Percentiles rank a stretch among this genome's conserved stretches.
Conservation (phyloP, 2,888 invertebrate species). For the Dicyrtomina minuta region DNA sequence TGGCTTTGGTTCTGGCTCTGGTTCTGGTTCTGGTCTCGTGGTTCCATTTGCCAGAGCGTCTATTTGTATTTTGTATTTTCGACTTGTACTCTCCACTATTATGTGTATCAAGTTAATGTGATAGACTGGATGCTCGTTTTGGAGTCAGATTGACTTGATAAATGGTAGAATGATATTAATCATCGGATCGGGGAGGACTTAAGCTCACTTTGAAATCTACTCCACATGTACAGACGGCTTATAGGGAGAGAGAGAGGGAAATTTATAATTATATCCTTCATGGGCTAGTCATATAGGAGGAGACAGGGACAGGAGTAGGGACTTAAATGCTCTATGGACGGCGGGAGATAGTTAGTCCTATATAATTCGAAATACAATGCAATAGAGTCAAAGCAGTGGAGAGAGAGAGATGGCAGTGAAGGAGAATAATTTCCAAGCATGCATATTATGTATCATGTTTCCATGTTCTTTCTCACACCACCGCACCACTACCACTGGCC, state of each 20-base stretch:
- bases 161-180: constrained; percentile 31
- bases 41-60: no score
- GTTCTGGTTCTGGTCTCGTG: no score
- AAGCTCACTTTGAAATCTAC: constrained; percentile 9
- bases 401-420: background rate
- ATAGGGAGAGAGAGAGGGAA: no score
- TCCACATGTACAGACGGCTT: background rate
- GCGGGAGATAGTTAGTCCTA: no score
- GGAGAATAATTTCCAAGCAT: constrained; percentile 12
- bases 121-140: constrained; percentile 23
- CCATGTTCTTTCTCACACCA: no score
- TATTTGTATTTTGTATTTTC: no score
- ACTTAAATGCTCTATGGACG: background rate
- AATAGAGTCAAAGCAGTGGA: background rate
- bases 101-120: constrained; percentile 21
- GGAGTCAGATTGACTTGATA: constrained; percentile 30
- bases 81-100: background rate
- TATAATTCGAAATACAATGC: no score
- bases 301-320: background rate
- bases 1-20: no score
- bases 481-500: no score
- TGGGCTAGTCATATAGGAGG: background rate
- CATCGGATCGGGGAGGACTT: constrained; percentile 27
- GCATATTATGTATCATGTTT: no score
- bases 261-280: no score